Evolutionary conservation across 2,888 invertebrate species (phyloP), one percentile per base, ranked within the genome.

Genomic region (Metacarcinus magister): DNA sequence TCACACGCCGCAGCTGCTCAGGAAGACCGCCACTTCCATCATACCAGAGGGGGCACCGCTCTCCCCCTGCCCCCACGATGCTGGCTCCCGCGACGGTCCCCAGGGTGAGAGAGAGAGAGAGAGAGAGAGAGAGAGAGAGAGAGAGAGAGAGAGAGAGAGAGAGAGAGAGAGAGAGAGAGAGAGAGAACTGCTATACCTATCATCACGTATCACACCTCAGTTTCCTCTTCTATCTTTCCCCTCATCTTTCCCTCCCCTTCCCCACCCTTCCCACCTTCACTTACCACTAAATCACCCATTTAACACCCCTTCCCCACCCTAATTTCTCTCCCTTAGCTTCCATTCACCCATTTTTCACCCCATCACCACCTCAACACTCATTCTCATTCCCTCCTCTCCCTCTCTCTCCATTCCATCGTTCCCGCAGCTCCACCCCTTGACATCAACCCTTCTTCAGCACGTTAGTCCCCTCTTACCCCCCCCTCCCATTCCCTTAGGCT

Each of bases 21-120:
- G 95, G 75, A 95, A 95, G 94, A 95, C 95, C 8, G 89, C 95
- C 19, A 43, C 94, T 10, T 93, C 87, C 87, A 39, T 43, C 46
- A 60, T 16, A 2, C 44, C 44, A 7, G 94, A 82, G 23, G 87
- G 94, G 32, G 60, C 89, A 16, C 89, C 94, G 44, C 92, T 67
- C 48, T 46, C 87, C 95, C 32, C 94, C 23, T 75, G 93, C 32
- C 48, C 94, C 32, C n/a, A 46, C 23, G 46, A 94, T 91, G 43
- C 67, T 4, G 95, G 75, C 92, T 43, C 75, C 46, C 28, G 16
- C 54, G 28, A 2, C 67, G 67, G 0, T 43, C 0, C 23, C 43
- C 67, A 94, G 44, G 67, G 93, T 60, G 43, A 75, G 93, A n/a
- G 23, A n/a, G 60, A n/a, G 54, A n/a, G 2, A 60, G 54, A 4